Base-by-base conservation (phyloP, 1,140 invertebrate genomes). In the Archivesica marissinica region DNA sequence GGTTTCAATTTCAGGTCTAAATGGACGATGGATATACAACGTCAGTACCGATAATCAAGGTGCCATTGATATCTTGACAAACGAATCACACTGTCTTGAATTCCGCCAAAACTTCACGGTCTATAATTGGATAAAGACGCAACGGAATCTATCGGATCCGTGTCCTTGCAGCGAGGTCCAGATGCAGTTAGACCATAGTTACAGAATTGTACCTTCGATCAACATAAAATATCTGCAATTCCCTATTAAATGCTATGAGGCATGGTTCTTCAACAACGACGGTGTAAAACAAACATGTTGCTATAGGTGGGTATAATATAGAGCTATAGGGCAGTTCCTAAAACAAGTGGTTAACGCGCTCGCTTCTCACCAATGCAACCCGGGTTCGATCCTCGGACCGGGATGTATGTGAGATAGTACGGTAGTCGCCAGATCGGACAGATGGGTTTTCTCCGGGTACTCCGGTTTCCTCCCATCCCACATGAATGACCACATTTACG, bases 281-380 rank as follows among this genome's bases (percentile, higher is more conserved):
- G 50, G 52, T n/a, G 47, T 76, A 6, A 76, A 56, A 39, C 74
- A 76, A 35, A 54, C 33, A 38, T 76, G 74, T 41, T 76, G 74
- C 39, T 76, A 76, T 33, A 59, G 74, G 74, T 76, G 50, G n/a
- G n/a, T n/a, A n/a, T n/a, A n/a, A n/a, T n/a, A n/a, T n/a, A n/a
- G n/a, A n/a, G n/a, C n/a, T n/a, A n/a, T n/a, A n/a, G n/a, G n/a
- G n/a, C n/a, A n/a, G n/a, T n/a, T n/a, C n/a, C n/a, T n/a, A n/a
- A n/a, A n/a, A n/a, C n/a, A n/a, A n/a, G n/a, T n/a, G n/a, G n/a
- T n/a, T n/a, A n/a, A n/a, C n/a, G n/a, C n/a, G n/a, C n/a, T n/a
- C n/a, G n/a, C n/a, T n/a, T n/a, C n/a, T n/a, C n/a, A n/a, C n/a
- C n/a, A n/a, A n/a, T n/a, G n/a, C n/a, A n/a, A n/a, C n/a, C n/a